phyloP scores from a whole-genome alignment of 2,113 vertebrate species.

The Sebastes fasciatus region DNA sequence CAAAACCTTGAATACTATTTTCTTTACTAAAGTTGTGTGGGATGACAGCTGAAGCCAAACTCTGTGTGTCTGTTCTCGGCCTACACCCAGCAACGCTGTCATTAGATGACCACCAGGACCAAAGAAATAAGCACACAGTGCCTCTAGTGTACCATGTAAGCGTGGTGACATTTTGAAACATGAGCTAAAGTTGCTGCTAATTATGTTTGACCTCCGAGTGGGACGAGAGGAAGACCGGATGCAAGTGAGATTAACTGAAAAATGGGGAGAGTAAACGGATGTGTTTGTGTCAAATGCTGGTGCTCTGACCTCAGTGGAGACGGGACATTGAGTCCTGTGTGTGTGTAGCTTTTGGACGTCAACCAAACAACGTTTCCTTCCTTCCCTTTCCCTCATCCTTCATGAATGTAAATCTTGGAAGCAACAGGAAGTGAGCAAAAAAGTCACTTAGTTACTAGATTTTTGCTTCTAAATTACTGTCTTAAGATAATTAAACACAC shows the following conservation, averaged over 20 bases:
- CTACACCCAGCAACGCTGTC: slow-evolving; percentile 41
- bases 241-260: slow-evolving; percentile 41
- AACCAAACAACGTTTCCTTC: slow-evolving; percentile 71
- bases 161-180: slow-evolving; percentile 62
- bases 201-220: slow-evolving; percentile 62
- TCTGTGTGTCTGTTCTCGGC: slow-evolving; percentile 23
- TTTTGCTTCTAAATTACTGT: not conserved
- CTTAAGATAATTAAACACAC: not conserved
- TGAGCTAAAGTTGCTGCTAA: slow-evolving; percentile 53
- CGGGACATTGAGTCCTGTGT: slow-evolving; percentile 72
- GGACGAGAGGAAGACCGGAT: slow-evolving; percentile 57
- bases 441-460: not conserved
- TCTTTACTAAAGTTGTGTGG: slow-evolving; percentile 19
- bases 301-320: slow-evolving; percentile 66
- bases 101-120: slow-evolving; percentile 47
- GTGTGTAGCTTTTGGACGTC: slow-evolving; percentile 54
- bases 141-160: slow-evolving; percentile 21
- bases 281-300: slow-evolving; percentile 51
- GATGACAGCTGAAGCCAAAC: slow-evolving; percentile 13
- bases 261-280: slow-evolving; percentile 28
- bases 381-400: slow-evolving; percentile 46
- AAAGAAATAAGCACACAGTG: slow-evolving; percentile 42
- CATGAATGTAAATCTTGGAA: slow-evolving; percentile 32
- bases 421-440: slow-evolving; percentile 25
- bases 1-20: slow-evolving; percentile 1